These are phyloP conservation scores for Leptinotarsa texana DNA, from an alignment of 1,140 invertebrate species.

Conservation along the genomic window DNA sequence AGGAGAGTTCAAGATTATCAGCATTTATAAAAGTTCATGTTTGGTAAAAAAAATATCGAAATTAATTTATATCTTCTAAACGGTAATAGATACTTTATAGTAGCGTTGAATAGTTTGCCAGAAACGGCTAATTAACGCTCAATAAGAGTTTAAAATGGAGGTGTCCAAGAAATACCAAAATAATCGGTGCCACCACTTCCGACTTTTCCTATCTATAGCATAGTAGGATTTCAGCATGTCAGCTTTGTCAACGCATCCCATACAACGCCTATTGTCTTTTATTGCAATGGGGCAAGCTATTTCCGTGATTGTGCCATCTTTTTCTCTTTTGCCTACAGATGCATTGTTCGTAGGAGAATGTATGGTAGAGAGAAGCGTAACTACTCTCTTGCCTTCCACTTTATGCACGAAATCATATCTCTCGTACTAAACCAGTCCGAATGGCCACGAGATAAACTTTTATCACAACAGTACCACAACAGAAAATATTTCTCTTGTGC, in stretches of 20 bases:
- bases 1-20: no score
- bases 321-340: not conserved
- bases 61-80: no score
- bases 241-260: conserved; percentile 45
- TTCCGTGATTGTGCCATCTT: not conserved
- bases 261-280: no score
- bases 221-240: conserved; percentile 52
- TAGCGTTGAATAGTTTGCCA: no score
- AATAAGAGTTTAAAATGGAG: no score
- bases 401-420: conserved; percentile 45
- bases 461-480: conserved; percentile 54
- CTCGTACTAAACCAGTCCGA: conserved; percentile 42
- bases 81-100: no score
- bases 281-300: not conserved
- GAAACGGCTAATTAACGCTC: no score
- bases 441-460: conserved; percentile 50
- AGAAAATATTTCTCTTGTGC: conserved; percentile 29
- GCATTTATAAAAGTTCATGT: no score
- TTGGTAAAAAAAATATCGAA: no score
- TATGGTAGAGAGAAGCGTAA: conserved; percentile 36
- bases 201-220: conserved; percentile 43
- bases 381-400: conserved; percentile 57
- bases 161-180: not conserved
- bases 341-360: conserved; percentile 20
- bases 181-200: not conserved